These are phyloP conservation scores for Pilophorus perplexus DNA, from an alignment of 2,888 invertebrate species.

Conservation along the genomic window DNA sequence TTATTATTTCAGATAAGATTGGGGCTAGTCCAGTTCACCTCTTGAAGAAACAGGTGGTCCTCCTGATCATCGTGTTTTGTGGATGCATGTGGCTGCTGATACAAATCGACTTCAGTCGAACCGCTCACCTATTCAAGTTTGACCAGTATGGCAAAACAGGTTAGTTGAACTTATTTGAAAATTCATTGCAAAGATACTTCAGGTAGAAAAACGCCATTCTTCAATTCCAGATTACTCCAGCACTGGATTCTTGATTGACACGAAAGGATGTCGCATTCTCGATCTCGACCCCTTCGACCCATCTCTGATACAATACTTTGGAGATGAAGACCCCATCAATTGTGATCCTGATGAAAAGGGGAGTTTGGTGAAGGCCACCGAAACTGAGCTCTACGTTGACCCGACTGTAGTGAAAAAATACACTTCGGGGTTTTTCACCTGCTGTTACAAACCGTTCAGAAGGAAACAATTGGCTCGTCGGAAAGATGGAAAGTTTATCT, in stretches of 20 bases:
- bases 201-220: too few relatives aligned
- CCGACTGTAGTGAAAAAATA: slow-evolving; percentile 55
- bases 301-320: slow-evolving; percentile 56
- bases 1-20: slow-evolving; percentile 17
- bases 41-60: slow-evolving; percentile 40
- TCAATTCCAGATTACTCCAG: slow-evolving; percentile 10
- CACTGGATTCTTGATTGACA: slow-evolving; percentile 59
- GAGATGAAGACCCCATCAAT: slow-evolving; percentile 55
- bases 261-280: slow-evolving; percentile 67
- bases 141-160: slow-evolving; percentile 20
- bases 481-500: neutral
- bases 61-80: slow-evolving; percentile 38
- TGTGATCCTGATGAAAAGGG: slow-evolving; percentile 55
- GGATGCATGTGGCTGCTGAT: slow-evolving; percentile 40
- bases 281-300: slow-evolving; percentile 62
- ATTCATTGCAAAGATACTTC: too few relatives aligned
- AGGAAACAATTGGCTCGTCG: slow-evolving; percentile 55
- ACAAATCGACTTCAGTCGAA: slow-evolving; percentile 36
- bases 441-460: slow-evolving; percentile 64
- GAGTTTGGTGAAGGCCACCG: slow-evolving; percentile 56
- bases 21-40: slow-evolving; percentile 25
- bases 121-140: slow-evolving; percentile 21
- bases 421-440: slow-evolving; percentile 57
- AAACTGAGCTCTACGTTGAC: slow-evolving; percentile 61
- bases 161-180: too few relatives aligned